Evolutionary conservation across 2,113 vertebrate genomes (phyloP), one percentile per base, ranked within the genome.

Genomic region (Athene cunicularia): DNA sequence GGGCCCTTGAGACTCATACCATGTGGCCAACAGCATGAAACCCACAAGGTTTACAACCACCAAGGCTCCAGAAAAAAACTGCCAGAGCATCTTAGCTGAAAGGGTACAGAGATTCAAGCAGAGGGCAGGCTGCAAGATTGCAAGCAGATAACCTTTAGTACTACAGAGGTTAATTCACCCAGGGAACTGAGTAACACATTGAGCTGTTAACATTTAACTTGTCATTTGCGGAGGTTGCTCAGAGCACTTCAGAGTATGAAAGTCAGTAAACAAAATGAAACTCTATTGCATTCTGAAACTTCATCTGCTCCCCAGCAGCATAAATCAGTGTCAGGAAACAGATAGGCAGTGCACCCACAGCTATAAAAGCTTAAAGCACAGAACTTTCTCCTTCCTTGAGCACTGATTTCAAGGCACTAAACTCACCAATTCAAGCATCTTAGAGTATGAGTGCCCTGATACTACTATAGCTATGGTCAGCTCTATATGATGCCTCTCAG

Each of bases 201-300:
- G 85, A 92, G 14, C 63, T 86, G 75, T 55, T 87, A 82, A 58
- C 87, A 76, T 92, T 85, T 64, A 68, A 93, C 45, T 93, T 83
- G 71, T 85, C 62, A 55, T 90, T 90, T 93, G 33, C 56, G 63
- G 79, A 80, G 58, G 62, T 41, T 90, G 45, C 81, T 93, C 6
- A 1, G 55, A 92, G 85, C 90, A 82, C 53, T 68, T 88, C 41
- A 53, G 62, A 88, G 30, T 55, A 86, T 41, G 66, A 23, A 93
- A 96, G 74, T 45, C 85, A 90, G 55, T 86, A 92, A 96, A 93
- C 43, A 94, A 81, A 96, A 37, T n/a, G 39, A 19, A 93, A 85
- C 37, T 60, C 56, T 80, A 45, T 52, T 91, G 84, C 70, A 86
- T 85, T 93, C 58, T 75, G 45, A 3, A 2, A 60, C 8, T 5